phyloP scores from a whole-genome alignment of 2,888 invertebrate genomes.

The Pegoplata infirma region DNA sequence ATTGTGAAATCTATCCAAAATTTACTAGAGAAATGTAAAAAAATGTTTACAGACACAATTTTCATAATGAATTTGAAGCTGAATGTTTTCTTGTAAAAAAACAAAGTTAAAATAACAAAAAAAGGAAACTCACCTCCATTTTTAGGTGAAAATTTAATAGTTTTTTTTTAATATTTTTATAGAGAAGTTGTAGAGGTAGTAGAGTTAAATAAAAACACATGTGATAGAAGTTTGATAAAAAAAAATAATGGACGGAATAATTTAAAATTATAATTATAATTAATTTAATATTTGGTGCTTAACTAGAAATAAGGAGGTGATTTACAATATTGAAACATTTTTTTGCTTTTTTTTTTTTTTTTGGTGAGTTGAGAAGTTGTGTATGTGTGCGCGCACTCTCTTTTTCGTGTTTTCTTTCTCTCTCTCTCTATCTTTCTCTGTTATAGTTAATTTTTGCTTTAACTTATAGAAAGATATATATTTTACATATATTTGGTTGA shows the following conservation, averaged over 20 bases:
- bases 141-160: slow-evolving; percentile 59
- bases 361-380: slow-evolving; percentile 44
- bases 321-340: slow-evolving; percentile 15
- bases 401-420: slow-evolving; percentile 13
- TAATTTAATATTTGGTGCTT: slow-evolving; percentile 21
- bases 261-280: slow-evolving; percentile 34
- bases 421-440: slow-evolving; percentile 29
- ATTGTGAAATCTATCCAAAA: slow-evolving; percentile 12
- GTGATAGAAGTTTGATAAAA: slow-evolving; percentile 34
- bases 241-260: slow-evolving; percentile 44
- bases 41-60: slow-evolving; percentile 22
- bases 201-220: slow-evolving; percentile 47
- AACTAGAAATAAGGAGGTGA: slow-evolving; percentile 28
- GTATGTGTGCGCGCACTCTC: slow-evolving; percentile 45
- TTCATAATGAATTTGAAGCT: slow-evolving; percentile 40
- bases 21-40: slow-evolving; percentile 27
- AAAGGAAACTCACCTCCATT: slow-evolving; percentile 69
- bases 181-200: slow-evolving; percentile 49
- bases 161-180: slow-evolving; percentile 40
- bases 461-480: slow-evolving; percentile 40
- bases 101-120: slow-evolving; percentile 57
- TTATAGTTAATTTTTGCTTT: too few species aligned
- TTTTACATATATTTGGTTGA: slow-evolving; percentile 54
- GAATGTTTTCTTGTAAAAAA: slow-evolving; percentile 44
- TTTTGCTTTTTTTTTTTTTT: too few species aligned